Base-by-base conservation (phyloP, 2,888 invertebrate species). In the Tolmerus cingulatus region DNA sequence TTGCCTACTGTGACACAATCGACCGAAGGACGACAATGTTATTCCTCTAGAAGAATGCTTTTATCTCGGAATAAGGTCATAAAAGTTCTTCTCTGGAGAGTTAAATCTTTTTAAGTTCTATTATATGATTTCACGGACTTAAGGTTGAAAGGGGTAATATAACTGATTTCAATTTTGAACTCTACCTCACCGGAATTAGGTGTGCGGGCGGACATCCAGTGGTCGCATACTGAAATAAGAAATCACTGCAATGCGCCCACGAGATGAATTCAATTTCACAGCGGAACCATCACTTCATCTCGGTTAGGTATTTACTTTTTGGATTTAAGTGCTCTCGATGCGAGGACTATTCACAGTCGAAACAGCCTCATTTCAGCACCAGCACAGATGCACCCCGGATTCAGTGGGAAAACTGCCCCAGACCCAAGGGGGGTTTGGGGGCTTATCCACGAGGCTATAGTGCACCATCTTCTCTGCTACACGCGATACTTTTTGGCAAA, bases 401-500 rank as follows among this genome's bases (percentile, higher is more conserved):
- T 19, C 12, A 23, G 23, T 12, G 66, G 51, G n/a, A 66, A 66
- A 66, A 12, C 27, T 66, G 8, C 66, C 27, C 66, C 23, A 66
- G 66, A 66, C 19, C 66, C 23, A 0, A 19, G 55, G 19, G 55
- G 55, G 43, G 30, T 12, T n/a, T 2, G 66, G 66, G 19, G 79
- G 46, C 43, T 9, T 16, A 43, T 16, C 46, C 78, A 78, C 46
- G 78, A 46, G 78, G 46, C 19, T 46, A 40, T 40, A 79, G 79
- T 79, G 79, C 79, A 79, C 79, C 79, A 79, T 79, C 57, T 57
- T 82, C 34, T 23, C 66, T 23, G 37, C 37, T 82, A 82, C 82
- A 82, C 82, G 82, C 82, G 55, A 55, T 86, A 77, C 77, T 55
- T 86, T 86, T 78, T 86, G 86, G 86, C 86, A 86, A 86, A 86